Evolutionary conservation across 2,888 invertebrate species (phyloP).

Genomic region (Acronicta psi): DNA sequence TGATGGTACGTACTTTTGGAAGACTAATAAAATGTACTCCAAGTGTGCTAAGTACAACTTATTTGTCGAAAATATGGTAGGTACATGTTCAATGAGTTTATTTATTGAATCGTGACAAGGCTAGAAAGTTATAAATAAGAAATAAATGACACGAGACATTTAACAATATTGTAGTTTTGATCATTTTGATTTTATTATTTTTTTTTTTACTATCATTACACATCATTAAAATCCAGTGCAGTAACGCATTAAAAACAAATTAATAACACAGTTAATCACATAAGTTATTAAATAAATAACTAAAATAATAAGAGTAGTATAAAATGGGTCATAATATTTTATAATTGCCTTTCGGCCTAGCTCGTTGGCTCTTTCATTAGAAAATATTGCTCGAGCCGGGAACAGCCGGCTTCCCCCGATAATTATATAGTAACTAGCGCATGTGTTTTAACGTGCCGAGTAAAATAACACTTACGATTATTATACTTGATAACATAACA

Average conservation of each 20-base stretch:
- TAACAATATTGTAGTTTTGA: no score
- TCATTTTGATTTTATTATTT: no score
- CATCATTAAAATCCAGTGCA: background rate
- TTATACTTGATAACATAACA: background rate
- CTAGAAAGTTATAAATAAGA: no score
- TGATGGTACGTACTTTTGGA: no score
- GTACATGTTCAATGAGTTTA: no score
- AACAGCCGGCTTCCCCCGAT: constrained; percentile 43
- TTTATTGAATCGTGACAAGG: no score
- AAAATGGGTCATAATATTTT: constrained; percentile 48
- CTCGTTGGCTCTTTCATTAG: constrained; percentile 51
- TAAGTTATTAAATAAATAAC: constrained; percentile 17
- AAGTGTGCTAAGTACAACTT: no score
- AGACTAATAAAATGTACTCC: no score
- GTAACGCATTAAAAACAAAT: background rate
- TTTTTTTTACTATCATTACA: no score
- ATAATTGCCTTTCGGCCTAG: constrained; percentile 44
- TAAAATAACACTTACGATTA: constrained; percentile 24
- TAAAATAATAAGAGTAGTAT: constrained; percentile 15
- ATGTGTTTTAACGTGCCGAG: constrained; percentile 20
- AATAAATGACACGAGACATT: no score
- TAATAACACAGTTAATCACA: background rate
- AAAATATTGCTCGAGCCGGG: constrained; percentile 42
- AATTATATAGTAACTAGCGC: constrained; percentile 46
- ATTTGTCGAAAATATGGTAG: no score